A percentile compares a stretch with the other conserved stretches of the same genome.
These are phyloP conservation scores for Macropus fuliginosus DNA, from an alignment of 2,797 vertebrate genomes.

Conservation along the genomic window DNA sequence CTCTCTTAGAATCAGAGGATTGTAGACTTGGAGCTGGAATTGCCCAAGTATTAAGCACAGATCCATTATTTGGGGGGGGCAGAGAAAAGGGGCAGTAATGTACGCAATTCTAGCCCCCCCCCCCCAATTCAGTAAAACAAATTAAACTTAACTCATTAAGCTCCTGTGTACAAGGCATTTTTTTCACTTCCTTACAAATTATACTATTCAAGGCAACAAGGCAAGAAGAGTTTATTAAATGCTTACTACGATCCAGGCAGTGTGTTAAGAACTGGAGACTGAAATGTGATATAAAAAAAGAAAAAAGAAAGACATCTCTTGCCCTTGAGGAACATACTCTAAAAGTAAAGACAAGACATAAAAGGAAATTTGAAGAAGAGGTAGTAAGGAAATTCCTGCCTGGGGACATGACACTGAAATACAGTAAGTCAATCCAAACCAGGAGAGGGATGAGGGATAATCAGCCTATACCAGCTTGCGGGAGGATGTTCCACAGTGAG, in stretches of 20 bases:
- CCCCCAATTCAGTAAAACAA: not conserved
- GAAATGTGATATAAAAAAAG: not conserved
- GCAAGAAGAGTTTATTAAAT: not conserved
- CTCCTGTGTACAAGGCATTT: not conserved
- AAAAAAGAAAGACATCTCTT: not conserved
- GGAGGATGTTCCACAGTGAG: not conserved
- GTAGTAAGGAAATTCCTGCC: not conserved
- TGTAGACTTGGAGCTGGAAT: not conserved
- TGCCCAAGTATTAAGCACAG: not conserved
- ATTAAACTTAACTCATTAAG: not conserved
- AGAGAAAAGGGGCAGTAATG: not conserved
- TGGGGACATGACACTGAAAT: not conserved
- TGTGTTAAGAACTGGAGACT: not conserved
- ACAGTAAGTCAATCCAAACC: not conserved
- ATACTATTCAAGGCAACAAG: not conserved
- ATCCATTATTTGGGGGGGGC: not conserved
- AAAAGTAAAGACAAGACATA: not conserved
- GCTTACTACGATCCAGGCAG: not conserved
- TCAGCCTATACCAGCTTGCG: not conserved
- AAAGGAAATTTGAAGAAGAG: not conserved
- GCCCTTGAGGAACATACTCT: not conserved
- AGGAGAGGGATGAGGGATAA: not conserved
- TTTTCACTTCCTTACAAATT: not conserved
- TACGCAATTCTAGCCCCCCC: not conserved
- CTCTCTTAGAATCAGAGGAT: not conserved